Percentiles rank a stretch among this genome's conserved stretches.
These are phyloP conservation scores for Sarcophaga caerulescens DNA, from an alignment of 2,888 invertebrate species.

Conservation along the genomic window DNA sequence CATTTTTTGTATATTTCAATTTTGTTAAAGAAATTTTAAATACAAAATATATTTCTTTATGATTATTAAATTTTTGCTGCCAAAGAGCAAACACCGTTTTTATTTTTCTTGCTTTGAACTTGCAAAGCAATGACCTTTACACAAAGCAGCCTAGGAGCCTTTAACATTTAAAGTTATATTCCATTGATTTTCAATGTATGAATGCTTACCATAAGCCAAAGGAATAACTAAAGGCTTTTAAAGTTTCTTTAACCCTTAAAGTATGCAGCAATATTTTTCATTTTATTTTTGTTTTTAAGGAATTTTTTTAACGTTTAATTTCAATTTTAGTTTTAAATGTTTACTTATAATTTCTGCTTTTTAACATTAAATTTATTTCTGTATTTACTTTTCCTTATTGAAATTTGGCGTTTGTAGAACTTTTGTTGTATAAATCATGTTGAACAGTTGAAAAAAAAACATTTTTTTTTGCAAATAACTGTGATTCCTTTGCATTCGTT, in stretches of 20 bases:
- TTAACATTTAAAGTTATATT: not conserved
- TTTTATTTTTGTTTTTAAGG: not conserved
- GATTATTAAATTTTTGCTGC: not conserved
- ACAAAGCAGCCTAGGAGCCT: constrained; percentile 6
- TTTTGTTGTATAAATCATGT: constrained; percentile 5
- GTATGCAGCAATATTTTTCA: not conserved
- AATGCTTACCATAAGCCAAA: not conserved
- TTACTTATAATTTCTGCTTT: not conserved
- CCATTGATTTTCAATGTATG: not conserved
- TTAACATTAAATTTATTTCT: not conserved
- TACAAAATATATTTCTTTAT: not conserved
- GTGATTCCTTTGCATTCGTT: constrained; percentile 15
- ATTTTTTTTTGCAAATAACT: constrained; percentile 2
- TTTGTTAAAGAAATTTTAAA: too few relatives aligned
- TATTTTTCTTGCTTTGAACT: constrained; percentile 7
- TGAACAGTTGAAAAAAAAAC: not conserved
- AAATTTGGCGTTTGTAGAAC: not conserved
- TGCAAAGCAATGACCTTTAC: constrained; percentile 7
- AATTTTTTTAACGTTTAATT: not conserved
- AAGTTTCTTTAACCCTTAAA: not conserved
- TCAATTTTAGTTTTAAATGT: not conserved
- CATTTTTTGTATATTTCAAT: too few relatives aligned
- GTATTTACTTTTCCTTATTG: constrained; percentile 29
- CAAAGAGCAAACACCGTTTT: not conserved
- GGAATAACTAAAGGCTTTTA: not conserved